A percentile compares a stretch with the other conserved stretches of the same genome.
phyloP scores from a whole-genome alignment of 2,113 vertebrate genomes.

The Rhinoptilus africanus region DNA sequence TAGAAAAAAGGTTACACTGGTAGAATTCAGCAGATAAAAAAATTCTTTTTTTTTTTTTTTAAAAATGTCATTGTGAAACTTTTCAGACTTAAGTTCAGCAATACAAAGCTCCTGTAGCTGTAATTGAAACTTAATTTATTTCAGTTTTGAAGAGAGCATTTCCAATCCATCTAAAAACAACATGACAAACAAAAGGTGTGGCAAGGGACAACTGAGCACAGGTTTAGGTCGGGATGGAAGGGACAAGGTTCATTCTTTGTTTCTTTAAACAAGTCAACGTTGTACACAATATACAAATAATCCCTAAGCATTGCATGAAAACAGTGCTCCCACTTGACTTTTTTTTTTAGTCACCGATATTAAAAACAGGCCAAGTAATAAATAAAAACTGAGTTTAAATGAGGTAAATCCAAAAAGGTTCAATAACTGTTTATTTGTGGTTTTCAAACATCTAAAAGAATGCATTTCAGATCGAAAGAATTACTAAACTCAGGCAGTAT shows the following conservation, averaged over 20 bases:
- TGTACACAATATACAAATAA: constrained; percentile 97
- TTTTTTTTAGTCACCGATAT: constrained; percentile 74
- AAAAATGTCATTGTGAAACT: constrained; percentile 92
- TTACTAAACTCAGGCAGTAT: constrained; percentile 83
- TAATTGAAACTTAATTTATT: constrained; percentile 79
- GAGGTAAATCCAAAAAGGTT: constrained; percentile 87
- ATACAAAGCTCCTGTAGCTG: constrained; percentile 86
- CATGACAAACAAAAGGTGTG: constrained; percentile 79
- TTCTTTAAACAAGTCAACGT: constrained; percentile 78
- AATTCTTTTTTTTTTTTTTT: constrained; percentile 77
- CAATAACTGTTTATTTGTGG: constrained; percentile 81
- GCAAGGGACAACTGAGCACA: constrained; percentile 73
- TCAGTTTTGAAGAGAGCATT: constrained; percentile 70
- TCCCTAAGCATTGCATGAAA: constrained; percentile 83
- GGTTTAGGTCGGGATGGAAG: neutral
- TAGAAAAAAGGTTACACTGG: constrained; percentile 96
- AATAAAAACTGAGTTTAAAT: constrained; percentile 89
- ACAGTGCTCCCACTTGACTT: constrained; percentile 78
- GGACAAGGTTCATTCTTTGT: neutral
- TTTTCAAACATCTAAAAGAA: constrained; percentile 79
- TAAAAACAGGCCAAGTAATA: constrained; percentile 90
- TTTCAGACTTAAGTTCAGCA: constrained; percentile 82
- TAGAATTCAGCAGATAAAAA: constrained; percentile 99
- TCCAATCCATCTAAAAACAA: constrained; percentile 89
- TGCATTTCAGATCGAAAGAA: constrained; percentile 69